A percentile compares a stretch with the other conserved stretches of the same genome.
Conservation (phyloP, 2,113 vertebrate genomes). For the Sinocyclocheilus anophthalmus region DNA sequence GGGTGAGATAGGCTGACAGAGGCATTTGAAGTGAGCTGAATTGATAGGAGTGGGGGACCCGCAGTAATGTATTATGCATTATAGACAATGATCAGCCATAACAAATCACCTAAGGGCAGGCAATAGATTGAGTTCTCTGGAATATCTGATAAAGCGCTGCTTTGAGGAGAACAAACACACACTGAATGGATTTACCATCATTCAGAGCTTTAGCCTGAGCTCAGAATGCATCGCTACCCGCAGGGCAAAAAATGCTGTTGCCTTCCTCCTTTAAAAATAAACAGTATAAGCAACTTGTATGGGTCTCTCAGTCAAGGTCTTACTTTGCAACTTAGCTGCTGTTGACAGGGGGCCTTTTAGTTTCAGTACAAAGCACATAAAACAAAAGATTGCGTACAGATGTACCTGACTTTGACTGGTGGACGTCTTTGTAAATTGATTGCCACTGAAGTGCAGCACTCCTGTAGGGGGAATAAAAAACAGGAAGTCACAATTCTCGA, state of each 20-base stretch:
- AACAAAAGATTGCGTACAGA: constrained; percentile 36
- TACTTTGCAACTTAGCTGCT: constrained; percentile 39
- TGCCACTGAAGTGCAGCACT: constrained; percentile 8
- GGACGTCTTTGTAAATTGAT: constrained; percentile 26
- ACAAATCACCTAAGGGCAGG: constrained; percentile 60
- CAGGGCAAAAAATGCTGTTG: constrained; percentile 48
- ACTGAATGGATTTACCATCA: constrained; percentile 61
- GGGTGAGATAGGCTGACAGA: constrained; percentile 52
- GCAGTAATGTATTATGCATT: constrained; percentile 63
- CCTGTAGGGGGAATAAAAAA: neutral
- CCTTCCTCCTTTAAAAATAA: constrained; percentile 49
- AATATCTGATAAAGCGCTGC: constrained; percentile 57
- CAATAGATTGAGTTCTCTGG: constrained; percentile 64
- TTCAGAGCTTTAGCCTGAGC: constrained; percentile 56
- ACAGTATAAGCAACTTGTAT: constrained; percentile 54
- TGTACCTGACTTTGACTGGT: constrained; percentile 39
- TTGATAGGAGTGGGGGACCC: constrained; percentile 45
- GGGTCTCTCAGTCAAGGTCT: constrained; percentile 45
- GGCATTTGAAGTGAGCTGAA: constrained; percentile 53
- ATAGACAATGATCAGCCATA: constrained; percentile 63
- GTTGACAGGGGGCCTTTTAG: constrained; percentile 36
- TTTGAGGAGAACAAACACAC: constrained; percentile 62
- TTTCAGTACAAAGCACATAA: constrained; percentile 22
- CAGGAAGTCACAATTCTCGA: neutral
- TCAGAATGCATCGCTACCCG: constrained; percentile 53